phyloP scores from a whole-genome alignment of 2,888 invertebrate genomes.

The Toxonevra muliebris region DNA sequence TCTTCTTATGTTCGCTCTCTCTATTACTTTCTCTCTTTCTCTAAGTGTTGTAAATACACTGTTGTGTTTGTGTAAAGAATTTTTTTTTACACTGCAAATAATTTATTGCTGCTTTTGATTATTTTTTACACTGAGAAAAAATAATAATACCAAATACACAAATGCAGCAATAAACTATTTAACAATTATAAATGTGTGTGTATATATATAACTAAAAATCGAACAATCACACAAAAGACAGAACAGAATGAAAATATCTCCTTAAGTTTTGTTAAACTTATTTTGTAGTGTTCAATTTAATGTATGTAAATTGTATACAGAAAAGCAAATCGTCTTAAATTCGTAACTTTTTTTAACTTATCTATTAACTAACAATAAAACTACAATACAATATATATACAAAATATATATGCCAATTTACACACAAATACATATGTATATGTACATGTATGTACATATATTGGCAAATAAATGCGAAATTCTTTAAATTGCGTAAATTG shows the following conservation, averaged over 20 bases:
- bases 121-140: background rate
- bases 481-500: constrained; percentile 34
- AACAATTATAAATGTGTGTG: background rate
- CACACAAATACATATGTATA: constrained; percentile 28
- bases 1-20: constrained; percentile 13
- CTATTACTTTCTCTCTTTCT: constrained; percentile 23
- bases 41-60: constrained; percentile 39
- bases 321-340: constrained; percentile 59
- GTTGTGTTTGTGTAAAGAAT: constrained; percentile 14
- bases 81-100: constrained; percentile 2
- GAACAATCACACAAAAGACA: background rate
- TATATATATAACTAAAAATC: constrained; percentile 25
- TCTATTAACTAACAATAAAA: constrained; percentile 20
- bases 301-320: constrained; percentile 63
- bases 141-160: background rate
- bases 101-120: background rate
- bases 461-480: constrained; percentile 36
- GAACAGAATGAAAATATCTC: constrained; percentile 48
- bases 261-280: constrained; percentile 64
- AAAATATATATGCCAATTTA: constrained; percentile 48
- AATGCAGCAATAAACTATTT: background rate
- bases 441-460: constrained; percentile 8
- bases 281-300: constrained; percentile 66
- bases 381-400: constrained; percentile 9
- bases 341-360: constrained; percentile 19